Conservation (phyloP, 2,888 invertebrate genomes). For the Euclidia mi region DNA sequence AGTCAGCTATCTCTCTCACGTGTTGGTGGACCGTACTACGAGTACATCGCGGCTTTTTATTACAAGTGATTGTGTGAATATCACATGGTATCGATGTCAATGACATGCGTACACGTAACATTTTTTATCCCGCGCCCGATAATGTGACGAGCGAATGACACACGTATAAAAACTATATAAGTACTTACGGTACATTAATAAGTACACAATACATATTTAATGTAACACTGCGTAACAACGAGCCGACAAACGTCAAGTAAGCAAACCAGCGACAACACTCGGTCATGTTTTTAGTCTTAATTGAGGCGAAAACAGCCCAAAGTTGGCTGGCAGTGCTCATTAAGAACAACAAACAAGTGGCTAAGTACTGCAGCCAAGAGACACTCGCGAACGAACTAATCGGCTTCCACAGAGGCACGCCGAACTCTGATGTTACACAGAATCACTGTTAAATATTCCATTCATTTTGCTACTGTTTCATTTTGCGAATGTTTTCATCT, state of each 20-base stretch:
- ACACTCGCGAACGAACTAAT: slow-evolving; percentile 79
- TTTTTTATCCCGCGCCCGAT: slow-evolving; percentile 37
- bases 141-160: slow-evolving; percentile 25
- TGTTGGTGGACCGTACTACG: not conserved
- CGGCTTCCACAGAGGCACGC: slow-evolving; percentile 74
- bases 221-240: slow-evolving; percentile 35
- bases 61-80: slow-evolving; percentile 31
- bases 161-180: slow-evolving; percentile 14
- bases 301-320: slow-evolving; percentile 85
- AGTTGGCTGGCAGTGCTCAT: slow-evolving; percentile 87
- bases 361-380: slow-evolving; percentile 80
- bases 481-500: slow-evolving; percentile 20
- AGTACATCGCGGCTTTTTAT: slow-evolving; percentile 26
- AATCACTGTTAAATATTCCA: slow-evolving; percentile 61
- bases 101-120: slow-evolving; percentile 40
- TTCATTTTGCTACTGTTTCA: slow-evolving; percentile 42
- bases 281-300: slow-evolving; percentile 87
- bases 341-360: slow-evolving; percentile 88
- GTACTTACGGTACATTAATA: not conserved
- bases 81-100: slow-evolving; percentile 42
- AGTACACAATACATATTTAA: slow-evolving; percentile 20
- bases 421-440: slow-evolving; percentile 59
- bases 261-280: slow-evolving; percentile 73
- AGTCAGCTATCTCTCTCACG: not conserved
- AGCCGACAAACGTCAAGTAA: slow-evolving; percentile 46